Evolutionary conservation across 2,797 vertebrate genomes (phyloP).

Genomic region (Eulemur rubriventer): DNA sequence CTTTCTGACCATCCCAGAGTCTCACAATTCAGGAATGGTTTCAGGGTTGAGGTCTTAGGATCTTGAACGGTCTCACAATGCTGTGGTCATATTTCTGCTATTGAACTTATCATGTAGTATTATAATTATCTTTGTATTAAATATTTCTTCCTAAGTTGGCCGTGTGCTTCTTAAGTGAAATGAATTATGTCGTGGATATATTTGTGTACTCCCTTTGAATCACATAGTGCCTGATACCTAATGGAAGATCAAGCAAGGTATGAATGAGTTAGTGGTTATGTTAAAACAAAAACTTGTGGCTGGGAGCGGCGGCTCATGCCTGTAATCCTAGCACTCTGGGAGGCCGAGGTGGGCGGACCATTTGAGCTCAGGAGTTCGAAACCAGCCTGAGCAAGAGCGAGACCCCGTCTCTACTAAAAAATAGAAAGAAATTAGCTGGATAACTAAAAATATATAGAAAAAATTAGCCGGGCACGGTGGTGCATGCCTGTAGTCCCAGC

Average conservation of each 20-base stretch:
- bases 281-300: neutral
- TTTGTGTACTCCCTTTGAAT: neutral
- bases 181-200: neutral
- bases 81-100: neutral
- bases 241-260: neutral
- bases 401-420: too few relatives aligned
- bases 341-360: too few relatives aligned
- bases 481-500: too few relatives aligned
- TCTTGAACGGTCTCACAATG: neutral
- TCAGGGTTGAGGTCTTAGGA: neutral
- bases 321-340: too few relatives aligned
- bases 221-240: neutral
- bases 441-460: too few relatives aligned
- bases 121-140: neutral
- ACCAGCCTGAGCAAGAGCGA: too few relatives aligned
- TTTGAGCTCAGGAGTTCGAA: too few relatives aligned
- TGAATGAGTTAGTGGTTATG: neutral
- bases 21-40: neutral
- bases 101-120: neutral
- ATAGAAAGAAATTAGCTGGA: too few relatives aligned
- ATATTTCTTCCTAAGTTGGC: neutral
- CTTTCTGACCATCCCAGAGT: neutral
- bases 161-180: neutral
- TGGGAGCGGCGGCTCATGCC: too few relatives aligned
- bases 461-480: too few relatives aligned